Evolutionary conservation across 92 coral and sea anemone genomes (phyloP).

Genomic region (Phenganax stokvisi): DNA sequence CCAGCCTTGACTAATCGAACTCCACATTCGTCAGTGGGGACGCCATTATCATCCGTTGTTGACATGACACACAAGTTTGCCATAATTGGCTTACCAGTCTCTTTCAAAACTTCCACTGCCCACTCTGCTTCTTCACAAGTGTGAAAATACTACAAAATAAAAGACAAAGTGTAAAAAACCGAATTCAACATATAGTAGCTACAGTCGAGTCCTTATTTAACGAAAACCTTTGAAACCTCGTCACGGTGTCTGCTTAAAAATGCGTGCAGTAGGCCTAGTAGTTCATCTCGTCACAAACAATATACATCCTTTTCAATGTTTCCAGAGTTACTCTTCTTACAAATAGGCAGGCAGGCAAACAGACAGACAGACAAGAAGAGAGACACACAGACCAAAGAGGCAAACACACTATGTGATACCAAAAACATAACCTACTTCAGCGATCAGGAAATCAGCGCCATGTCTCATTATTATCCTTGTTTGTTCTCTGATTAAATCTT

Average conservation of each 20-base stretch:
- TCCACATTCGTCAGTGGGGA: slow-evolving; percentile 71
- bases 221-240: not conserved
- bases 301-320: no score
- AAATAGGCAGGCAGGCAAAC: no score
- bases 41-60: slow-evolving; percentile 46
- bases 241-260: not conserved
- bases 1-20: slow-evolving; percentile 68
- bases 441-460: slow-evolving; percentile 60
- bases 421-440: slow-evolving; percentile 51
- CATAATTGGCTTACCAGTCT: slow-evolving; percentile 58
- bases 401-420: not conserved
- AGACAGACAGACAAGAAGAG: no score
- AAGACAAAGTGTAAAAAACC: not conserved
- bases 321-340: no score
- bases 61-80: slow-evolving; percentile 59
- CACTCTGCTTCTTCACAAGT: slow-evolving; percentile 64
- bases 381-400: not conserved
- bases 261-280: no score
- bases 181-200: not conserved
- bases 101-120: slow-evolving; percentile 64
- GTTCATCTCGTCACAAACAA: no score
- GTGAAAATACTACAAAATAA: slow-evolving; percentile 45
- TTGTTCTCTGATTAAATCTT: slow-evolving; percentile 55
- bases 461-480: slow-evolving; percentile 49
- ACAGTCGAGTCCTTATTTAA: not conserved